Evolutionary conservation across 2,888 invertebrate species (phyloP), one percentile per base, ranked within the genome.

Genomic region (Pteria penguin): DNA sequence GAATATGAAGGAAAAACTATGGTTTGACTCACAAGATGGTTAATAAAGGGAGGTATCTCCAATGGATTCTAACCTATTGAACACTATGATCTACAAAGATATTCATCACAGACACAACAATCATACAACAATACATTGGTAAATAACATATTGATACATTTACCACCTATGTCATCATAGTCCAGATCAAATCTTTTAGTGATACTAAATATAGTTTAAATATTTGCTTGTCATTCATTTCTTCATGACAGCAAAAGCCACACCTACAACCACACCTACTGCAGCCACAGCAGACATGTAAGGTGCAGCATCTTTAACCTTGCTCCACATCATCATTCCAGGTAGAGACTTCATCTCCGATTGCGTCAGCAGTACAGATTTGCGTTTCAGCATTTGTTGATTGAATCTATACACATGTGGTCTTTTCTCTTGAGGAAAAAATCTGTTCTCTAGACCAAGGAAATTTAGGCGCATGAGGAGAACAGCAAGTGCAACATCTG

Each of bases 401-500:
- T 71, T 81, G 72, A 84, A 88, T 14, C 76, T 78, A 26, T 75
- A 62, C 5, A 86, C 62, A n/a, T 78, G 72, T 4, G 87, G 87
- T 18, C 86, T 82, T 33, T 81, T 84, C 14, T 80, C 78, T n/a
- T 29, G 52, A 22, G 76, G 72, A 72, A 84, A 82, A 70, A 80
- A 85, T 18, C 84, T 76, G 26, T 70, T 68, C 4, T 81, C 82
- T n/a, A 87, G 57, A 8, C 87, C 87, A 4, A 87, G 58, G 32
- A 81, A 36, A 4, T 65, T 31, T 22, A 87, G 75, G n/a, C 87
- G 74, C 52, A 79, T 81, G 22, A 87, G 63, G 2, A 87, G 69
- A 2, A 82, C 74, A 11, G 79, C 72, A 18, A 86, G 78, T 18
- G 78, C 73, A 58, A 88, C 82, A 63, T 88, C 88, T 3, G 87